A percentile compares a stretch with the other conserved stretches of the same genome.
Evolutionary conservation across 2,888 invertebrate species (phyloP).

Genomic region (Amaurobius ferox): DNA sequence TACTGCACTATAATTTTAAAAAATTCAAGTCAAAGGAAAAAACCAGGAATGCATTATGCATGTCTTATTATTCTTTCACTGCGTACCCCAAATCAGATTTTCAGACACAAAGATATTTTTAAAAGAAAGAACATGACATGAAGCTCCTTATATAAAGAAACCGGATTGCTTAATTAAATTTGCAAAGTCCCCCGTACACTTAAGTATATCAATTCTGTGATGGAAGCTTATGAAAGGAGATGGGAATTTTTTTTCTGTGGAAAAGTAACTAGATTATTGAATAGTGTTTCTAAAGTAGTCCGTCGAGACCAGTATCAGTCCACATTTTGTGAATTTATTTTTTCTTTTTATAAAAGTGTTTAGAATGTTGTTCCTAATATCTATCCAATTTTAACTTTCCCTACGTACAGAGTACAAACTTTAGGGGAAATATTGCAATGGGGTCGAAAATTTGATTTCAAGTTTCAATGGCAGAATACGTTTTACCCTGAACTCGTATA

Average conservation of each 20-base stretch:
- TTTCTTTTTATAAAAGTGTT: too few relatives aligned
- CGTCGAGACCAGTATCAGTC: too few relatives aligned
- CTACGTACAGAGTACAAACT: too few relatives aligned
- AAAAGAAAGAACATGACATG: background rate
- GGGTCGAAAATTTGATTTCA: too few relatives aligned
- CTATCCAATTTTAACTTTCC: too few relatives aligned
- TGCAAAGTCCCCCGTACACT: background rate
- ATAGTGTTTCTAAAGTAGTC: background rate
- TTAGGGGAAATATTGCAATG: too few relatives aligned
- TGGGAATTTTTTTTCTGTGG: background rate
- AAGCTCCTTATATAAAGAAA: background rate
- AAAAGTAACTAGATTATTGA: background rate
- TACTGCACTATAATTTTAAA: too few relatives aligned
- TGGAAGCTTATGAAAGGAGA: background rate
- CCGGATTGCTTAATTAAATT: background rate
- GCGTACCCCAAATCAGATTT: background rate
- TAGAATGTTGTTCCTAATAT: too few relatives aligned
- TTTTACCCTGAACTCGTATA: too few relatives aligned
- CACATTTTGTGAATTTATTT: too few relatives aligned
- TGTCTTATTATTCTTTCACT: background rate
- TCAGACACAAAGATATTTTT: background rate
- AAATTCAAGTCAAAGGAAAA: too few relatives aligned
- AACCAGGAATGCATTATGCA: background rate
- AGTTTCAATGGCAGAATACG: too few relatives aligned
- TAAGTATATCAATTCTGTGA: background rate